Base-by-base conservation (phyloP, 2,113 vertebrate genomes). In the Caretta caretta region DNA sequence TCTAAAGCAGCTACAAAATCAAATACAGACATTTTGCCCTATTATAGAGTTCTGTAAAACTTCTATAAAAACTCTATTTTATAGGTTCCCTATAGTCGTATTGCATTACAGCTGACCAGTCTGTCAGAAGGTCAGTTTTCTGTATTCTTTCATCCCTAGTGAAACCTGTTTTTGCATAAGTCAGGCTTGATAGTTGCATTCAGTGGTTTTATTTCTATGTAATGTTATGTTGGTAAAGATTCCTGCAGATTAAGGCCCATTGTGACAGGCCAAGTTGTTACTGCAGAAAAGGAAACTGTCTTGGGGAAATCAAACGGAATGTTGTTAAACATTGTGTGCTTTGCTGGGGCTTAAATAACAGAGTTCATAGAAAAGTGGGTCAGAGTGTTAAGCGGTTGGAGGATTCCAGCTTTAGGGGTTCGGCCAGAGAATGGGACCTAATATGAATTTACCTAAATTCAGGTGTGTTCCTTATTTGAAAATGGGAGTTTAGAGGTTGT, bases 191-290 rank as follows among this genome's bases (percentile, higher is more conserved):
- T 89, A 90, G 42, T n/a, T 8, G 14, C 75, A 46, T 94, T 80
- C 51, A 35, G 13, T 56, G 46, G 1, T 90, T 88, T 94, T 89
- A 89, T 2, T 24, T 59, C 79, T 35, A 50, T 7, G 38, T n/a
- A 88, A 88, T 62, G 88, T 91, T 84, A 25, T n/a, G 90, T 53
- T 85, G 62, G 79, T 57, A 80, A 94, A 91, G 31, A 35, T 88
- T 96, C 94, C 72, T 96, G 93, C 83, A 86, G 76, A 87, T 79
- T 57, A 72, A 5, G 88, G 79, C 79, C 84, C 90, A 76, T 42
- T 92, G 48, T 87, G 69, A 81, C 87, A 95, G 48, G 92, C 10
- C 8, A 97, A 69, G 17, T n/a, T 69, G 62, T 69, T 31, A 69
- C 62, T 69, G 62, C 62, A 69, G 31, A 69, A 31, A n/a, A 69